A percentile compares a stretch with the other conserved stretches of the same genome.
Evolutionary conservation across 1,140 invertebrate species (phyloP).

Genomic region (Lepidotrigona ventralis): DNA sequence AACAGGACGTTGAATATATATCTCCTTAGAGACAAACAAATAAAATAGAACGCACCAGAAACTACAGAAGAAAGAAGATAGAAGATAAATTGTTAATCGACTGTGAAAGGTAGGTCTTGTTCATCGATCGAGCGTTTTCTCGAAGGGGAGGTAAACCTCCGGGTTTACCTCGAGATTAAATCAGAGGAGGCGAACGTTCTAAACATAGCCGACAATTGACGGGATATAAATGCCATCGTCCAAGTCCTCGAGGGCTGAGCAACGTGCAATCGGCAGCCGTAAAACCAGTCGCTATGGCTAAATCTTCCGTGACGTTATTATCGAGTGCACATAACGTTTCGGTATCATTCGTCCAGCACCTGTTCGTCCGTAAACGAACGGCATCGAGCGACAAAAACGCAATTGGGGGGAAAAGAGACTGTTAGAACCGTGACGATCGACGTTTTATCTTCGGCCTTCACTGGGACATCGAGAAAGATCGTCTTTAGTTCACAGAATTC

Average conservation of each 20-base stretch:
- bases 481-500: not conserved
- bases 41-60: not conserved
- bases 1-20: too few relatives aligned
- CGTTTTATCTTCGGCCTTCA: conserved; percentile 52
- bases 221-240: not conserved
- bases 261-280: not conserved
- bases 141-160: not conserved
- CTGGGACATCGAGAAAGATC: conserved; percentile 40
- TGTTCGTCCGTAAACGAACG: conserved; percentile 53
- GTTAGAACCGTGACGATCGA: conserved; percentile 49
- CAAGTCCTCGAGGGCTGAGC: not conserved
- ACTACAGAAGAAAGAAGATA: not conserved
- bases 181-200: not conserved
- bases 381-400: conserved; percentile 54
- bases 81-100: not conserved
- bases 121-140: not conserved
- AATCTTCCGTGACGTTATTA: conserved; percentile 29
- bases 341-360: conserved; percentile 56
- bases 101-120: not conserved
- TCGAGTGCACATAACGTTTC: conserved; percentile 35
- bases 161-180: not conserved
- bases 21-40: not conserved
- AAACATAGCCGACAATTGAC: not conserved
- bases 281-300: conserved; percentile 15
- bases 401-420: conserved; percentile 54